phyloP scores from a whole-genome alignment of 2,113 vertebrate genomes.

The Trinectes maculatus region DNA sequence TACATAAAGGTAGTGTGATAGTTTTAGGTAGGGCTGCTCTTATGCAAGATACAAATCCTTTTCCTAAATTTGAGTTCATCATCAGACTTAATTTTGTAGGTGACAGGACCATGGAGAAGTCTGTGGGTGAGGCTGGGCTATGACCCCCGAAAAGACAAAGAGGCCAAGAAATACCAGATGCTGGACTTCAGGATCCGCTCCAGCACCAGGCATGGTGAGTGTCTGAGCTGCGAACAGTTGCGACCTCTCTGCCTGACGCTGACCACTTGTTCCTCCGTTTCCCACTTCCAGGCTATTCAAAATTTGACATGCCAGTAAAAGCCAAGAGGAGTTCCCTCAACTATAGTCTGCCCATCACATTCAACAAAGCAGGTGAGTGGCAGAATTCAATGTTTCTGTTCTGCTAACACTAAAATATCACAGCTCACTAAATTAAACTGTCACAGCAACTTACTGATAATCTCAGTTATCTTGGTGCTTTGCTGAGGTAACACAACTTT shows the following conservation, averaged over 20 bases:
- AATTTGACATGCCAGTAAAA: constrained; percentile 91
- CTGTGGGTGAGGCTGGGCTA: constrained; percentile 94
- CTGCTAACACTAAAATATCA: too few species aligned
- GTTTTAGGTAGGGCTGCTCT: too few species aligned
- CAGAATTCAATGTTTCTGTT: too few species aligned
- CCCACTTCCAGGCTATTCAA: constrained; percentile 81
- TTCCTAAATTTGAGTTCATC: neutral
- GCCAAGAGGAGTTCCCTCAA: constrained; percentile 93
- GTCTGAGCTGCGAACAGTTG: neutral
- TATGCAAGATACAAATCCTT: too few species aligned
- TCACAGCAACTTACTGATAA: neutral
- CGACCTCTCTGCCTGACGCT: neutral
- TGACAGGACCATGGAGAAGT: constrained; percentile 97
- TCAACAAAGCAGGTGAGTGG: constrained; percentile 89
- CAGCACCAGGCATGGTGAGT: constrained; percentile 92
- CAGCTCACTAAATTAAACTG: neutral
- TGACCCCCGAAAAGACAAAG: constrained; percentile 88
- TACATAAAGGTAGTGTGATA: too few species aligned
- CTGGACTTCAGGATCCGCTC: constrained; percentile 97
- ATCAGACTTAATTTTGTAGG: constrained; percentile 67
- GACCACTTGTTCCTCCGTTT: neutral
- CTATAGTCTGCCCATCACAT: constrained; percentile 91
- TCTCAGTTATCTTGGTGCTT: neutral
- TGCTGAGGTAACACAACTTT: neutral
- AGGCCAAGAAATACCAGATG: constrained; percentile 94